phyloP scores from a whole-genome alignment of 2,113 vertebrate genomes.

The Balaeniceps rex region DNA sequence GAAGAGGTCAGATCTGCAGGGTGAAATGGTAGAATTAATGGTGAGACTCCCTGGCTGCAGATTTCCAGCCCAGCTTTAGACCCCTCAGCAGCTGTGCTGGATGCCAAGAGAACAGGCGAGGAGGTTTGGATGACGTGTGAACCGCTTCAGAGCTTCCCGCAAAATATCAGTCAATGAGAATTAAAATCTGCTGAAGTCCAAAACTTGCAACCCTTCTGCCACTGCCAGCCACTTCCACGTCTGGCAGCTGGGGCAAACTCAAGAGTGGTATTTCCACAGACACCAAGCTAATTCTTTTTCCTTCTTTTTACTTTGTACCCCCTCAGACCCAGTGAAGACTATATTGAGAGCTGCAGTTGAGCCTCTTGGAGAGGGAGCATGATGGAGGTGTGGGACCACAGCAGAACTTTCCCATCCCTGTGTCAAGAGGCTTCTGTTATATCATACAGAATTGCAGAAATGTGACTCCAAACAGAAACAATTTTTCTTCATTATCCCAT shows the following conservation, averaged over 20 bases:
- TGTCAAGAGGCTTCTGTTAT: neutral
- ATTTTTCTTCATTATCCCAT: neutral
- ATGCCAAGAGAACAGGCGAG: neutral
- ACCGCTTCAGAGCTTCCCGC: neutral
- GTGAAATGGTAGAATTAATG: slow-evolving; percentile 11
- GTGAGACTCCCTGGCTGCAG: neutral
- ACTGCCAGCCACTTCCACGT: neutral
- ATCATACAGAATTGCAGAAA: neutral
- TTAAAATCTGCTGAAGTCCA: neutral
- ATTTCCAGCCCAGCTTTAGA: neutral
- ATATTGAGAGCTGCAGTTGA: neutral
- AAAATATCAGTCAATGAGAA: neutral
- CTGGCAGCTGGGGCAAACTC: neutral
- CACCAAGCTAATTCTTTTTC: neutral
- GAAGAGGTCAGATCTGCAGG: slow-evolving; percentile 29
- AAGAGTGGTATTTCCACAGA: neutral
- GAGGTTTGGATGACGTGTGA: neutral
- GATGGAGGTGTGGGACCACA: neutral
- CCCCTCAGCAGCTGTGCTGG: neutral
- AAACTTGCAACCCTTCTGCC: neutral
- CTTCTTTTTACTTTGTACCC: neutral
- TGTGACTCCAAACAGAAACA: neutral
- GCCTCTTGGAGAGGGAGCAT: neutral
- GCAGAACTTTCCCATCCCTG: neutral
- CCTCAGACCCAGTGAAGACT: neutral